Evolutionary conservation across 2,797 vertebrate genomes (phyloP).

Genomic region (Brachymystax lenok): DNA sequence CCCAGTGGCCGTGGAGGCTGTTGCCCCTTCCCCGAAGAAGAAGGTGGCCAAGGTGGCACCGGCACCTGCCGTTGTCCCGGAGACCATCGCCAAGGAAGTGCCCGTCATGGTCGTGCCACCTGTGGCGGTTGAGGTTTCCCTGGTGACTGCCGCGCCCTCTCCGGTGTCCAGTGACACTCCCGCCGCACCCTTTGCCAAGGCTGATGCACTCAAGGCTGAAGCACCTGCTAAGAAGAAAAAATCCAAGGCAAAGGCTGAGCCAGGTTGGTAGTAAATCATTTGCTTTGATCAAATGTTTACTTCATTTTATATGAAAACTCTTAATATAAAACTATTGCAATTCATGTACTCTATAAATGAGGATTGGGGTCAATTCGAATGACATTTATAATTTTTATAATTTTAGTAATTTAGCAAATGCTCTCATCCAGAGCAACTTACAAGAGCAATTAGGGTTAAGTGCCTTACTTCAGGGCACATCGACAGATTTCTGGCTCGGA

Average conservation of each 20-base stretch:
- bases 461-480: no score
- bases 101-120: constrained; percentile 70
- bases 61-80: constrained; percentile 67
- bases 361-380: no score
- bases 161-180: constrained; percentile 15
- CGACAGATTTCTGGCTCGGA: no score
- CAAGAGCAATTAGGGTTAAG: no score
- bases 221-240: constrained; percentile 79
- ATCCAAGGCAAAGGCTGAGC: constrained; percentile 78
- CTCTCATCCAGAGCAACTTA: no score
- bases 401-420: no score
- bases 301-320: no score
- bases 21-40: constrained; percentile 76
- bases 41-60: constrained; percentile 81
- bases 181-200: constrained; percentile 38
- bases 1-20: constrained; percentile 31
- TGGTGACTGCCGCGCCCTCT: constrained; percentile 17
- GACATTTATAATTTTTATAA: no score
- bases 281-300: neutral
- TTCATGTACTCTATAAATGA: no score
- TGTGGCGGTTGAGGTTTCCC: constrained; percentile 63
- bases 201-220: constrained; percentile 77
- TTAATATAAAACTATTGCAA: no score
- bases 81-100: constrained; percentile 76
- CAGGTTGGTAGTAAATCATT: constrained; percentile 66